Conservation (phyloP, 2,797 vertebrate species). For the Strix occidentalis region DNA sequence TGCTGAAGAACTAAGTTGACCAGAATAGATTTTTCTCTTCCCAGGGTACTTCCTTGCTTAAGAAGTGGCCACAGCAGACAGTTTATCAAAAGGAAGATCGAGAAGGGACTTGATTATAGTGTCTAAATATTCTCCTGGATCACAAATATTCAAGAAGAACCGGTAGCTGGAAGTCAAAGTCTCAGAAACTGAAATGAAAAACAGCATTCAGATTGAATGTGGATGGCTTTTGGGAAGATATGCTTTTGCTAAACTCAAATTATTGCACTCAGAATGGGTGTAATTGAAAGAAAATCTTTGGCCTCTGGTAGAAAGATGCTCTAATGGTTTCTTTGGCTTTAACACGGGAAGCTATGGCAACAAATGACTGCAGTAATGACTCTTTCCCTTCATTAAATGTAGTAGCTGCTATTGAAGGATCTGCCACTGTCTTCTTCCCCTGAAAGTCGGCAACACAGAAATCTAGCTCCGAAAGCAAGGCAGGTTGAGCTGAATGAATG, state of each 20-base stretch:
- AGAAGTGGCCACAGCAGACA: neutral
- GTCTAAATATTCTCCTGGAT: neutral
- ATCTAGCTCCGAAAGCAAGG: neutral
- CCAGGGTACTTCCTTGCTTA: neutral
- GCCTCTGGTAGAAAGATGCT: neutral
- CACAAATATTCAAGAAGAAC: neutral
- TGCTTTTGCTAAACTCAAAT: neutral
- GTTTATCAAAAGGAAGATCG: neutral
- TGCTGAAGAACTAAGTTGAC: neutral
- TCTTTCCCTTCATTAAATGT: neutral
- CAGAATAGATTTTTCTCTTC: neutral
- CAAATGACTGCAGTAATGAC: slow-evolving; percentile 8
- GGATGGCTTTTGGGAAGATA: neutral
- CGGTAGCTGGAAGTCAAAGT: neutral
- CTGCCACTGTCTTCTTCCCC: neutral
- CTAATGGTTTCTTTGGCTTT: slow-evolving; percentile 32
- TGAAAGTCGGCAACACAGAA: neutral
- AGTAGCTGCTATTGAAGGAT: neutral
- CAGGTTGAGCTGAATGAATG: neutral
- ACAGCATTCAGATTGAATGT: neutral
- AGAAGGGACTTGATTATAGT: neutral
- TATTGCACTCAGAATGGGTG: neutral
- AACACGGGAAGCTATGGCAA: slow-evolving; percentile 18
- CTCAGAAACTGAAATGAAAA: neutral
- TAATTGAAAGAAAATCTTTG: slow-evolving; percentile 32